Base-by-base conservation (phyloP, 92 coral and sea anemone genomes). In the Blastomussa wellsi region DNA sequence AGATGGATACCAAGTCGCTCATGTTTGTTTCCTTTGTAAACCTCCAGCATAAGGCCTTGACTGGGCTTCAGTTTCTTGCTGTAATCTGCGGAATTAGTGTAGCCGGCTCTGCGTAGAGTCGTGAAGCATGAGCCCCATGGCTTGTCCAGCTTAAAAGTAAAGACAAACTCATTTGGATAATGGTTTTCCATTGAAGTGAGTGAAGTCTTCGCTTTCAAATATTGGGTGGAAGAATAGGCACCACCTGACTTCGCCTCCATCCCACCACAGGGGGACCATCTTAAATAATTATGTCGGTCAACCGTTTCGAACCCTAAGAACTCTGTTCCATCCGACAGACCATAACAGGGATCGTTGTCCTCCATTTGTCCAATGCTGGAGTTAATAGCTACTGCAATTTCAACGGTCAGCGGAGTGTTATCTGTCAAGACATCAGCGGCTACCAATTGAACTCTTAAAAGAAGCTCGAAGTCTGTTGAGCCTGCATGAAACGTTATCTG, bases 401-500 rank as follows among this genome's bases (percentile, higher is more conserved):
- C 71, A 67, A 87, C 35, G 26, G 86, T 88, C 79, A 88, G 79
- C 81, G 84, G 78, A 28, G 79, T 44, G 11, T n/a, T 28, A 24
- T 80, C 39, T 0, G 19, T 7, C 74, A 80, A 24, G 24, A 47
- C 22, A 70, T 79, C 77, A 20, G 86, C 72, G 37, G 78, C 7
- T 9, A 87, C n/a, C 29, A 87, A 48, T 0, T 87, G 86, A 13
- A 87, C 74, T 72, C 47, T 81, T n/a, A 87, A 41, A 33, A 87
- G 74, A 7, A 42, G 82, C 38, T 51, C 77, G 9, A 31, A 0
- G 22, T 62, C 60, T 42, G 39, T 53, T 81, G 78, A 7, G 51
- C 90, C 78, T 42, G 79, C 83, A 47, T 81, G 70, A 33, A 88
- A 88, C 3, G 79, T 82, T 49, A 88, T 73, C 66, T 82, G 87